Percentiles rank a stretch among this genome's conserved stretches.
phyloP scores from a whole-genome alignment of 2,797 vertebrate species.

The Microctenopoma steveboyesi region DNA sequence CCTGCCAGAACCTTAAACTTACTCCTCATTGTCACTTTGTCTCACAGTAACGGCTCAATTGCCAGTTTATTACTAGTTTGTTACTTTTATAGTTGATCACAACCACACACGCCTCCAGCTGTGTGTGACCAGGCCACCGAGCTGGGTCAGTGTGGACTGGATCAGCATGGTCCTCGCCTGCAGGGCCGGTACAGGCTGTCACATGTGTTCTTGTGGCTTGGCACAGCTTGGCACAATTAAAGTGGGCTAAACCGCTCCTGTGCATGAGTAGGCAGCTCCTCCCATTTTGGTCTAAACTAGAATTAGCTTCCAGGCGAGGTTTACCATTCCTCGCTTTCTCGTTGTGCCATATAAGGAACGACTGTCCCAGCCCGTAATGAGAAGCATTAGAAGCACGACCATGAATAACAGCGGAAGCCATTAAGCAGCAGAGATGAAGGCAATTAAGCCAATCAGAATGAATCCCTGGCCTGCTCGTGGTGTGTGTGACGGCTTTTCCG shows the following conservation, averaged over 20 bases:
- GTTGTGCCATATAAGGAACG: neutral
- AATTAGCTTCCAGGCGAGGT: neutral
- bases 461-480: conserved; percentile 34
- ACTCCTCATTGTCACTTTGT: too few relatives aligned
- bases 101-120: neutral
- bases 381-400: conserved; percentile 28
- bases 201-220: too few relatives aligned
- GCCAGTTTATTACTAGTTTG: too few relatives aligned
- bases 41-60: too few relatives aligned
- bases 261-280: neutral
- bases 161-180: neutral
- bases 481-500: conserved; percentile 39
- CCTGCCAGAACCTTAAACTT: too few relatives aligned
- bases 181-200: neutral
- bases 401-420: conserved; percentile 27
- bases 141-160: too few relatives aligned
- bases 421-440: conserved; percentile 45
- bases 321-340: neutral
- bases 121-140: neutral
- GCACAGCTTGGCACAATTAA: neutral
- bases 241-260: neutral
- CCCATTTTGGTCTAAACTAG: neutral
- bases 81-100: too few relatives aligned
- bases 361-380: conserved; percentile 23
- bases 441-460: conserved; percentile 46